A percentile compares a stretch with the other conserved stretches of the same genome.
These are phyloP conservation scores for Epinotia demarniana DNA, from an alignment of 2,888 invertebrate genomes.

Conservation along the genomic window DNA sequence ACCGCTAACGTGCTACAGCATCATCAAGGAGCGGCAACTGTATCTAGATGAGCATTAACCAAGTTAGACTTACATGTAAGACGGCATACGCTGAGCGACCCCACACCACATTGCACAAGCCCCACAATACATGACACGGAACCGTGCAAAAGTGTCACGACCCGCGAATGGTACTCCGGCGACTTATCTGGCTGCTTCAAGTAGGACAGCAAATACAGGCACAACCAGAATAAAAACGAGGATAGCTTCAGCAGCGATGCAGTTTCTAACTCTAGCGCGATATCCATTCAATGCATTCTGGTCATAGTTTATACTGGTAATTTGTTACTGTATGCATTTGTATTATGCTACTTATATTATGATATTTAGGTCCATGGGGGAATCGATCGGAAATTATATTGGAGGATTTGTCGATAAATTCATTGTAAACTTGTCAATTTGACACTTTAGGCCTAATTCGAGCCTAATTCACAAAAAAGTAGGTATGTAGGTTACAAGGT, in stretches of 20 bases:
- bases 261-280: conserved; percentile 58
- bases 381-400: background rate
- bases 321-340: background rate
- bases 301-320: background rate
- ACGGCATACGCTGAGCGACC: conserved; percentile 54
- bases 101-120: conserved; percentile 65
- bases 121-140: conserved; percentile 64
- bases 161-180: conserved; percentile 72
- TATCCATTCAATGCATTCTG: conserved; percentile 57
- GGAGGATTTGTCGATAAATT: background rate
- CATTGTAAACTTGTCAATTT: conserved; percentile 29
- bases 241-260: conserved; percentile 62
- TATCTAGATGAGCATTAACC: background rate
- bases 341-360: background rate
- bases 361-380: background rate
- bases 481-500: background rate
- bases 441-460: background rate
- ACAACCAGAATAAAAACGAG: conserved; percentile 72
- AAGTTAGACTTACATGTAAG: conserved; percentile 62
- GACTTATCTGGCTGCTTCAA: conserved; percentile 51
- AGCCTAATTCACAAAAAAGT: too few species aligned
- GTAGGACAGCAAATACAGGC: conserved; percentile 61
- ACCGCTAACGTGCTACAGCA: too few species aligned
- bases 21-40: too few species aligned
- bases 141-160: conserved; percentile 72